Conservation (phyloP, 2,113 vertebrate genomes). For the Conger conger region DNA sequence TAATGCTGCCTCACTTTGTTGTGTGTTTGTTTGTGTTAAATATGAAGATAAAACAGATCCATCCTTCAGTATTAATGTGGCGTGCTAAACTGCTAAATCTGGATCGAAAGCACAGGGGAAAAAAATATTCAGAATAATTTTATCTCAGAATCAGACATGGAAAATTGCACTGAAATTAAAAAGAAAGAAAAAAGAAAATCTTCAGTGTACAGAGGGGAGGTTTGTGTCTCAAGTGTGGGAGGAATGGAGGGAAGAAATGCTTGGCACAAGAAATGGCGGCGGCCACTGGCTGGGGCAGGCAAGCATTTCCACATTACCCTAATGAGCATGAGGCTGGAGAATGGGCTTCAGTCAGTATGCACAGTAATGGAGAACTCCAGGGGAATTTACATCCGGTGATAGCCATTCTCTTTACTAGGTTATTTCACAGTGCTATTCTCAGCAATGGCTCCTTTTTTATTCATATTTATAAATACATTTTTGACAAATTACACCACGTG, state of each 20-base stretch:
- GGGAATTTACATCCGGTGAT: not conserved
- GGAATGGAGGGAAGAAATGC: not conserved
- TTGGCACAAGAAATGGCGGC: not conserved
- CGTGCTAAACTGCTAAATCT: not conserved
- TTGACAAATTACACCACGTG: not conserved
- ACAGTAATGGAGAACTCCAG: not conserved
- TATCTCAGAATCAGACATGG: not conserved
- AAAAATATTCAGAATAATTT: not conserved
- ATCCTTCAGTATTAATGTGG: not conserved
- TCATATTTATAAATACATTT: not conserved
- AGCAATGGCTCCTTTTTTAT: not conserved
- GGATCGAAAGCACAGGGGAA: not conserved
- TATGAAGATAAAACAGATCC: not conserved
- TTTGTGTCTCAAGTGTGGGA: slow-evolving; percentile 1
- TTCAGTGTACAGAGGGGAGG: not conserved
- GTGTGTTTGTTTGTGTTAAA: no score
- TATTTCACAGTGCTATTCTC: not conserved
- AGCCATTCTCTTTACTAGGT: not conserved
- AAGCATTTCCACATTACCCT: not conserved
- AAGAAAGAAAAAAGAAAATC: not conserved
- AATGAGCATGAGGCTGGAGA: not conserved
- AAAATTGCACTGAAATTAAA: not conserved
- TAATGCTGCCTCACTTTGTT: no score
- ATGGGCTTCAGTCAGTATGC: not conserved
- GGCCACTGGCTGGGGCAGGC: slow-evolving; percentile 3